Evolutionary conservation across 2,888 invertebrate species (phyloP).

Genomic region (Copidosoma aretas): DNA sequence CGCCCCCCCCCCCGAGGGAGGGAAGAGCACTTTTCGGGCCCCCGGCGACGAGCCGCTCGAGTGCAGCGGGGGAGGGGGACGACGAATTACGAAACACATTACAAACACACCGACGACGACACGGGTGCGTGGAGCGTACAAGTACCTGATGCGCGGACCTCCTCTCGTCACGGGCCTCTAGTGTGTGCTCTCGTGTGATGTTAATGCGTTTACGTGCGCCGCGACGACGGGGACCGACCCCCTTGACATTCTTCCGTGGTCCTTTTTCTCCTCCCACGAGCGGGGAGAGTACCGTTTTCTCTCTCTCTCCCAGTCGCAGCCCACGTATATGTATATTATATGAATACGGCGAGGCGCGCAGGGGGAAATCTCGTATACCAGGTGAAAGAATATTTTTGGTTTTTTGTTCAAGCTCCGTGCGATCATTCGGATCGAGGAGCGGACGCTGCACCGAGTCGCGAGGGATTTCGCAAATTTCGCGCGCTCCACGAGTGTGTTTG

Average conservation of each 20-base stretch:
- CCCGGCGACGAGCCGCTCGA: conserved; percentile 20
- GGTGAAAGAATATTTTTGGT: neutral
- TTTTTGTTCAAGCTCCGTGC: neutral
- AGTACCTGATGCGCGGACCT: conserved; percentile 23
- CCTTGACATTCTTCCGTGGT: conserved; percentile 20
- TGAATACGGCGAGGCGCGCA: no score
- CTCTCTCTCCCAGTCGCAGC: neutral
- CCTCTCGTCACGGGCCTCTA: conserved; percentile 36
- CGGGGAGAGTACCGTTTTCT: conserved; percentile 17
- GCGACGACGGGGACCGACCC: neutral
- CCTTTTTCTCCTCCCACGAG: neutral
- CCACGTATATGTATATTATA: no score
- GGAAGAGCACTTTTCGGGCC: neutral
- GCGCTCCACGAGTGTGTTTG: neutral
- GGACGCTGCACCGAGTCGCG: no score
- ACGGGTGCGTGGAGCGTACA: conserved; percentile 37
- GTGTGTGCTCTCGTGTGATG: conserved; percentile 34
- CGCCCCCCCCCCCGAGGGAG: no score
- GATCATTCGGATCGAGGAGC: neutral
- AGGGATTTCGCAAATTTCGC: no score
- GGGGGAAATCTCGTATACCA: no score
- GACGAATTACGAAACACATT: conserved; percentile 56
- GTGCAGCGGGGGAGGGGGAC: conserved; percentile 38
- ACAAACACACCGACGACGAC: conserved; percentile 53
- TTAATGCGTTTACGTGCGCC: conserved; percentile 29